Conservation (phyloP, 2,888 invertebrate species). For the Thecophora atra region DNA sequence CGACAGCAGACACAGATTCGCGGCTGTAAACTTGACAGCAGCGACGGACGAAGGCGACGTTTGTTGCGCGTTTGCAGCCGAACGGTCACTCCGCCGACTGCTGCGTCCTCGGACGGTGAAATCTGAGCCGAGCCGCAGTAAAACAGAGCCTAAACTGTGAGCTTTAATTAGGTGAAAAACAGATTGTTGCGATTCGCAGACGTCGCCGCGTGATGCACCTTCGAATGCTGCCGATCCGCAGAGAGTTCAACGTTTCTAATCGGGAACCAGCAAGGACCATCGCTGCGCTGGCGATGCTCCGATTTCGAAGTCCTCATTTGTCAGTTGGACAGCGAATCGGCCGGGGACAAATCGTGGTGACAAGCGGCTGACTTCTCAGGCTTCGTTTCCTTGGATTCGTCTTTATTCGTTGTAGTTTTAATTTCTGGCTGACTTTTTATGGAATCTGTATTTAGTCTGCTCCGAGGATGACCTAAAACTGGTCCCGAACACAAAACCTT, state of each 20-base stretch:
- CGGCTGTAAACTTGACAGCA: constrained; percentile 62
- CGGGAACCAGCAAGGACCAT: background rate
- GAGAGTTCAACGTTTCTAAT: constrained; percentile 10
- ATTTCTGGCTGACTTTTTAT: no score
- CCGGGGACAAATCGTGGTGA: background rate
- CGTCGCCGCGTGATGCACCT: background rate
- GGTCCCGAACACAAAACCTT: no score
- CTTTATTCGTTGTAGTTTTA: no score
- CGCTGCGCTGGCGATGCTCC: no score
- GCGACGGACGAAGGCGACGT: constrained; percentile 27
- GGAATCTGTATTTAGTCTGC: no score
- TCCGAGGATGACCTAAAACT: no score
- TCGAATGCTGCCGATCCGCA: background rate
- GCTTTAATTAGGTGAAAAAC: constrained; percentile 50
- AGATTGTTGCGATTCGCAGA: constrained; percentile 34
- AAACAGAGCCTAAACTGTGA: constrained; percentile 44
- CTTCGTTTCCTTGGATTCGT: no score
- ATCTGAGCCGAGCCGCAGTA: constrained; percentile 15
- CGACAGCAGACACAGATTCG: constrained; percentile 44
- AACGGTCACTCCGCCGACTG: background rate
- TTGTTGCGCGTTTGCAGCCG: background rate
- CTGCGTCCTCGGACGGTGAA: no score
- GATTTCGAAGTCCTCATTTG: constrained; percentile 25
- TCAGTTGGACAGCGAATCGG: background rate
- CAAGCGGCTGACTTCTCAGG: constrained; percentile 10